phyloP scores from a whole-genome alignment of 1,140 invertebrate genomes.

The Drosophila funebris region DNA sequence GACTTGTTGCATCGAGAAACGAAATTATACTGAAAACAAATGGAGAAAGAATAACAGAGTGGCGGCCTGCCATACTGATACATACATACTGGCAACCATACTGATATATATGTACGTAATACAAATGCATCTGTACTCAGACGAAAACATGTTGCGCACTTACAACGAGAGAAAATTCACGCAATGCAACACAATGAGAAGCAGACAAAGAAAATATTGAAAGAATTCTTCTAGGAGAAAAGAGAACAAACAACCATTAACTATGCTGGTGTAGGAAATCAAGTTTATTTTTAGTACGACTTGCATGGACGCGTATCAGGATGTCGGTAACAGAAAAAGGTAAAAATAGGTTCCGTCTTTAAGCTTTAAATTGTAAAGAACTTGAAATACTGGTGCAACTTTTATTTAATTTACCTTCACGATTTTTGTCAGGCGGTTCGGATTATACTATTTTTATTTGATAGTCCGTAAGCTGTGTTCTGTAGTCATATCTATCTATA shows the following conservation, averaged over 20 bases:
- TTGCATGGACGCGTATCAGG: not conserved
- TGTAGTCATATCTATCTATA: not conserved
- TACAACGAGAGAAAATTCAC: constrained; percentile 9
- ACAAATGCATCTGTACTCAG: not conserved
- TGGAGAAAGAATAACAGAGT: constrained; percentile 61
- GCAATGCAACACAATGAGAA: not conserved
- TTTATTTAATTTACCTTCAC: not conserved
- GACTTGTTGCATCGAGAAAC: constrained; percentile 74
- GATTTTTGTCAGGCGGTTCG: too few relatives aligned
- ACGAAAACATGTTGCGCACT: constrained; percentile 29
- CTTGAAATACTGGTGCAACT: not conserved
- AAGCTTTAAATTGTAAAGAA: not conserved
- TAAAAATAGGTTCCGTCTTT: not conserved
- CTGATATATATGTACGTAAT: not conserved
- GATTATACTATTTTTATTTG: too few relatives aligned
- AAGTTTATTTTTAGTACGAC: constrained; percentile 6
- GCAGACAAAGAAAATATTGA: constrained; percentile 32
- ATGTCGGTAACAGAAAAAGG: not conserved
- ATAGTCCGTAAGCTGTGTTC: too few relatives aligned
- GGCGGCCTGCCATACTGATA: constrained; percentile 12
- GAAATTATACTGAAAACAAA: constrained; percentile 66
- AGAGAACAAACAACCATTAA: not conserved
- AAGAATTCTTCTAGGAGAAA: constrained; percentile 36
- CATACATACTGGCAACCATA: too few relatives aligned
- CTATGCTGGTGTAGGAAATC: not conserved